A percentile compares a stretch with the other conserved stretches of the same genome.
Conservation (phyloP, 2,113 vertebrate genomes). For the Hippocampus barbouri region DNA sequence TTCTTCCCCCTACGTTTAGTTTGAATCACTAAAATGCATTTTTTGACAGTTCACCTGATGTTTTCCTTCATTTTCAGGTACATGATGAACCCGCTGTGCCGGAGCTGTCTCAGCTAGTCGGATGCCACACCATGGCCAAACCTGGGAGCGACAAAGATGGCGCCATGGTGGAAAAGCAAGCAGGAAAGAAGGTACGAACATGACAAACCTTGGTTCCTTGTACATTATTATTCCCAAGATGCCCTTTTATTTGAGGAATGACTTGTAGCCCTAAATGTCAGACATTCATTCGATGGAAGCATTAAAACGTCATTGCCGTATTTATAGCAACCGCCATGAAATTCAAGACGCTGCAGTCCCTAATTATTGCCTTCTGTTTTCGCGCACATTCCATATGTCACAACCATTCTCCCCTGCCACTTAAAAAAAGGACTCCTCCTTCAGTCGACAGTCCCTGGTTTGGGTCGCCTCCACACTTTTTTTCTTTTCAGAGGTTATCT, state of each 20-base stretch:
- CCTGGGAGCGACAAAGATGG: conserved; percentile 91
- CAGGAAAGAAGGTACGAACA: conserved; percentile 86
- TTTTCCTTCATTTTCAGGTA: conserved; percentile 69
- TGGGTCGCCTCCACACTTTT: neutral
- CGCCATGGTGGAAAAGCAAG: conserved; percentile 96
- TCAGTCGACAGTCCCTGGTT: neutral
- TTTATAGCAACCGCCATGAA: conserved; percentile 4
- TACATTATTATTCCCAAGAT: neutral
- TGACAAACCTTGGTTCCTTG: neutral
- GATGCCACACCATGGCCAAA: conserved; percentile 95
- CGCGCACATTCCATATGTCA: neutral
- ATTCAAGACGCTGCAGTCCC: neutral
- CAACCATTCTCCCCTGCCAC: neutral
- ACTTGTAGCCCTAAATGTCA: neutral
- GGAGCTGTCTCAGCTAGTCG: conserved; percentile 83
- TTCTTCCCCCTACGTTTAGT: too few species aligned
- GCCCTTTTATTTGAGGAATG: neutral
- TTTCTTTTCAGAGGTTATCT: neutral
- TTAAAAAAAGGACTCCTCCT: neutral
- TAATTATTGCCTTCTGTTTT: conserved; percentile 10
- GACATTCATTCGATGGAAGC: neutral
- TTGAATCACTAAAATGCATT: neutral
- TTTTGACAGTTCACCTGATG: neutral
- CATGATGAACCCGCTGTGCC: conserved; percentile 84
- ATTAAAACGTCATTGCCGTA: neutral